Percentiles rank a stretch among this genome's conserved stretches.
Conservation (phyloP, 1,140 invertebrate species). For the Ridgeia piscesae region DNA sequence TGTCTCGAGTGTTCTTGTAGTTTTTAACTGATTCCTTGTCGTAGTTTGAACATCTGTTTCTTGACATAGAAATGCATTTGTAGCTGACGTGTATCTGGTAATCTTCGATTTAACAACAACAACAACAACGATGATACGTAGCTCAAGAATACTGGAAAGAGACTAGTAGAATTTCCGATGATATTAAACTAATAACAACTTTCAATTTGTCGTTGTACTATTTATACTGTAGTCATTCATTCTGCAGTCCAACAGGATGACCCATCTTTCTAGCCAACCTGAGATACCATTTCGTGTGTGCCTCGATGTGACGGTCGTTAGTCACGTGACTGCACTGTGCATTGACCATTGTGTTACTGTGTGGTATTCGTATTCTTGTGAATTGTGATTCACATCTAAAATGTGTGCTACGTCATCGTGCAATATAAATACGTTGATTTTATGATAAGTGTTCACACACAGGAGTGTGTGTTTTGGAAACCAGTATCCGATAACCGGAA, state of each 20-base stretch:
- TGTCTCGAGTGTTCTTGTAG: neutral
- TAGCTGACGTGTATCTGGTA: neutral
- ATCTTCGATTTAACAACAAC: neutral
- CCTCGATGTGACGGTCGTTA: too few species aligned
- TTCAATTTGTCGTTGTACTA: neutral
- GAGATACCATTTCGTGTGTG: too few species aligned
- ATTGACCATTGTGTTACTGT: too few species aligned
- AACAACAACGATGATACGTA: neutral
- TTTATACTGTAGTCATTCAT: neutral
- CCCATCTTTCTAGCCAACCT: too few species aligned
- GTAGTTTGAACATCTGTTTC: neutral
- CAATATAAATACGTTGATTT: too few species aligned
- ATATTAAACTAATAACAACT: neutral
- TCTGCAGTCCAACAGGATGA: neutral
- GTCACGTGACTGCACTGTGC: too few species aligned
- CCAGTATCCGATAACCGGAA: too few species aligned
- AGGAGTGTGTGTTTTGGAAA: too few species aligned
- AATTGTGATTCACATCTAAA: too few species aligned
- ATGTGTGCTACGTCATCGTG: too few species aligned
- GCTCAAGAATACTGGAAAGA: neutral
- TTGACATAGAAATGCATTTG: neutral
- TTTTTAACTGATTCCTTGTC: neutral
- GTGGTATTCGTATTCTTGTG: too few species aligned
- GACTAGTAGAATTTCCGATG: neutral
- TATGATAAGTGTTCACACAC: too few species aligned